These are phyloP conservation scores for Myotis planiceps DNA, from an alignment of 2,797 vertebrate genomes.

Conservation along the genomic window DNA sequence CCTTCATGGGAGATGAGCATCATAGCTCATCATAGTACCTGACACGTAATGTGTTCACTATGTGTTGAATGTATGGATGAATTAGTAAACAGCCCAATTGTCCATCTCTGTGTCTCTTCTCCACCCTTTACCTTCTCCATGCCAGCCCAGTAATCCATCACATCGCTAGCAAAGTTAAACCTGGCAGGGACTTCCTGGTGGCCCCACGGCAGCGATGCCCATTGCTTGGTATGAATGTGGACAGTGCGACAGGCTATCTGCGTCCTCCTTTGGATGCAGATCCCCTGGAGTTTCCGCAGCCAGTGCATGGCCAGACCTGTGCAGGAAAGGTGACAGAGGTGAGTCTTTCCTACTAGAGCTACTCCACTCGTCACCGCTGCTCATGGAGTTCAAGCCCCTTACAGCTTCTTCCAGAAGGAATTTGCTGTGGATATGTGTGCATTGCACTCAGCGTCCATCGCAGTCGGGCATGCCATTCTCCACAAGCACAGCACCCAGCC, in stretches of 20 bases:
- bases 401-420: neutral
- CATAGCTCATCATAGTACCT: neutral
- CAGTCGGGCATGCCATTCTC: neutral
- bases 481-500: neutral
- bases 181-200: conserved; percentile 81
- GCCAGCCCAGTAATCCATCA: conserved; percentile 89
- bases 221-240: conserved; percentile 40
- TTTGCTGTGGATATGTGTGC: neutral
- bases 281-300: conserved; percentile 47
- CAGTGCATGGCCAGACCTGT: conserved; percentile 75
- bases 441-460: neutral
- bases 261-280: conserved; percentile 49
- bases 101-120: neutral
- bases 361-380: neutral
- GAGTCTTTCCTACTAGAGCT: neutral
- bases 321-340: neutral
- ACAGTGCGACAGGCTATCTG: neutral
- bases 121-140: conserved; percentile 86
- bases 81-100: neutral
- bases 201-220: conserved; percentile 81
- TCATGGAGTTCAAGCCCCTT: neutral
- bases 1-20: neutral
- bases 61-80: neutral
- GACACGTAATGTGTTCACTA: neutral
- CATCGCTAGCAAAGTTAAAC: conserved; percentile 90